Evolutionary conservation across 2,113 vertebrate species (phyloP).

Genomic region (Apeltes quadracus): DNA sequence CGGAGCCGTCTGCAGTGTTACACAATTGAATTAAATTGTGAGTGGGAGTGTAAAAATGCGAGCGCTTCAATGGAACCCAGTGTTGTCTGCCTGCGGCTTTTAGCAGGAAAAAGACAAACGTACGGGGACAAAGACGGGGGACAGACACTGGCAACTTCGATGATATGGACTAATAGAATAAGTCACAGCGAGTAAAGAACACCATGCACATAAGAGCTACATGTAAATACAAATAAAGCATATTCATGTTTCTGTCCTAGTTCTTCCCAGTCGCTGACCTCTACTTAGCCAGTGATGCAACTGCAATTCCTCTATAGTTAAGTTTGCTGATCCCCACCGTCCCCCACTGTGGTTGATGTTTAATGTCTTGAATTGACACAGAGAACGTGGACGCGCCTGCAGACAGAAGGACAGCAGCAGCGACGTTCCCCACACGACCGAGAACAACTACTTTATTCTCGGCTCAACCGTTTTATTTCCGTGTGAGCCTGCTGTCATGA

Average conservation of each 20-base stretch:
- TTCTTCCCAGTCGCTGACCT: constrained; percentile 62
- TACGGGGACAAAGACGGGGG: constrained; percentile 9
- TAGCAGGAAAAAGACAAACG: constrained; percentile 16
- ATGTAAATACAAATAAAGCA: constrained; percentile 11
- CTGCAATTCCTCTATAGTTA: constrained; percentile 65
- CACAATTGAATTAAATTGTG: constrained; percentile 66
- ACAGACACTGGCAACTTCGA: neutral
- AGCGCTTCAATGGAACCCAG: constrained; percentile 49
- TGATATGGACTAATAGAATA: neutral
- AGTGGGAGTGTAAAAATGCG: constrained; percentile 55
- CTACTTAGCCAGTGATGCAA: constrained; percentile 63
- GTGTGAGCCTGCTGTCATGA: constrained; percentile 9
- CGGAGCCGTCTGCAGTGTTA: constrained; percentile 38
- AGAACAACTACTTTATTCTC: constrained; percentile 24
- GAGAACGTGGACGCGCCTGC: constrained; percentile 50
- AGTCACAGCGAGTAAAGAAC: too few relatives aligned
- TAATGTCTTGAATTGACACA: constrained; percentile 63
- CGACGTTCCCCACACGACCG: constrained; percentile 17
- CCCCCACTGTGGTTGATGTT: constrained; percentile 62
- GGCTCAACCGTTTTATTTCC: constrained; percentile 9
- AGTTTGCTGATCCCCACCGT: constrained; percentile 56
- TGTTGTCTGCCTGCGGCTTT: constrained; percentile 35
- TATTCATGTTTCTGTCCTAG: constrained; percentile 17
- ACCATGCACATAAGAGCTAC: constrained; percentile 2
- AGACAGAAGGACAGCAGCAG: constrained; percentile 38